phyloP scores from a whole-genome alignment of 2,888 invertebrate species.

The Acrobasis repandana region DNA sequence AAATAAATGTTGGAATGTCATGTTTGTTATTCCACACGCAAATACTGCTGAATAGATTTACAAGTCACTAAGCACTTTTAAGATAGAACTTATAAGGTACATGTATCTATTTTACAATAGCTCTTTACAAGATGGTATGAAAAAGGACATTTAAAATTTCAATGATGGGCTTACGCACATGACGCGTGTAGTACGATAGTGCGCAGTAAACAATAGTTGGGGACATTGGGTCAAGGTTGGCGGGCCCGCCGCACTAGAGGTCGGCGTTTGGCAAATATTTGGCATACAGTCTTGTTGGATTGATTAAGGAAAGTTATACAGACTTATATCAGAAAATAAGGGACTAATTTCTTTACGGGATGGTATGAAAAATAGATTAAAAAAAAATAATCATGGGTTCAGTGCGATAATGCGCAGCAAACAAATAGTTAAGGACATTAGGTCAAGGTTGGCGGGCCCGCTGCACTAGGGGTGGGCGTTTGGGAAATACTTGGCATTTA shows the following conservation, averaged over 20 bases:
- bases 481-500: not conserved
- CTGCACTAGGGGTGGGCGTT: too few species aligned
- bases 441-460: too few species aligned
- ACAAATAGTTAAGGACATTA: too few species aligned
- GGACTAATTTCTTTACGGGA: too few species aligned
- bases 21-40: too few species aligned
- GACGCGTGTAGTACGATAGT: not conserved
- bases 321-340: not conserved
- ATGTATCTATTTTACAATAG: not conserved
- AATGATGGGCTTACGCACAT: conserved; percentile 7
- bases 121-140: not conserved
- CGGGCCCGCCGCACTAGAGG: conserved; percentile 41
- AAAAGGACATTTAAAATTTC: conserved; percentile 1
- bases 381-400: too few species aligned
- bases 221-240: conserved; percentile 59
- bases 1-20: too few species aligned
- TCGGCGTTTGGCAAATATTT: conserved; percentile 17
- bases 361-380: too few species aligned
- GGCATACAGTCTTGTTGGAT: conserved; percentile 10
- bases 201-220: conserved; percentile 37
- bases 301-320: not conserved
- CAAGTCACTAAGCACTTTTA: too few species aligned
- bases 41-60: too few species aligned
- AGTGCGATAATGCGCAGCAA: too few species aligned
- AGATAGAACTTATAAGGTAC: too few species aligned